Conservation (phyloP, 1,140 invertebrate species). For the Brachionus angularis region DNA sequence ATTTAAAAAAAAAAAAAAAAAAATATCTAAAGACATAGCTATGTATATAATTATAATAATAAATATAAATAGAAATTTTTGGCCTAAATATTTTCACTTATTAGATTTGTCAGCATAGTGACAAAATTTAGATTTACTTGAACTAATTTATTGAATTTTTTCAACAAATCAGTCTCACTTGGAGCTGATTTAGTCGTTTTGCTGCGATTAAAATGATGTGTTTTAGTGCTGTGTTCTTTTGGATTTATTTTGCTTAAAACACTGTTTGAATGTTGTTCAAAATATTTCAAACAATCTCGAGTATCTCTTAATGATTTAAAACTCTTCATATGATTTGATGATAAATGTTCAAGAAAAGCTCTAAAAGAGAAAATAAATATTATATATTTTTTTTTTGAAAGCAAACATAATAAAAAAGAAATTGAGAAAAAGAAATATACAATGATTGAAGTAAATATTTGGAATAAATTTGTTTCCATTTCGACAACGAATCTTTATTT, state of each 20-base stretch:
- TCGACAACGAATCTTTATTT: background rate
- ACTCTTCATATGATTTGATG: background rate
- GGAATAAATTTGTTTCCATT: constrained; percentile 16
- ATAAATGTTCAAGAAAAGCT: background rate
- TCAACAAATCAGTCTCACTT: background rate
- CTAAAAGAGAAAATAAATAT: no score
- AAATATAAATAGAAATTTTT: no score
- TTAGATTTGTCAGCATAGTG: background rate
- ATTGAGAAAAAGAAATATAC: no score
- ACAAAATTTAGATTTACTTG: background rate
- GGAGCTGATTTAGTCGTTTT: background rate
- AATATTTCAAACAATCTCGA: constrained; percentile 1
- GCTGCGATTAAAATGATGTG: background rate
- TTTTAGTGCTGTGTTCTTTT: background rate
- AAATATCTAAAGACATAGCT: background rate
- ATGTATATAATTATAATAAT: no score
- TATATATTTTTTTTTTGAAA: no score
- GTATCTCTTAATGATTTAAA: constrained; percentile 20
- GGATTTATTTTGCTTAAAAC: background rate
- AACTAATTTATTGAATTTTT: constrained; percentile 16
- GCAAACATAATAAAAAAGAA: no score
- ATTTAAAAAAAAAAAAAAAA: constrained; percentile 5
- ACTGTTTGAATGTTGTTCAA: background rate
- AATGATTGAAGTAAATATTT: background rate
- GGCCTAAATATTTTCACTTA: background rate